Evolutionary conservation across 2,113 vertebrate genomes (phyloP).

Genomic region (Ctenomys sociabilis): DNA sequence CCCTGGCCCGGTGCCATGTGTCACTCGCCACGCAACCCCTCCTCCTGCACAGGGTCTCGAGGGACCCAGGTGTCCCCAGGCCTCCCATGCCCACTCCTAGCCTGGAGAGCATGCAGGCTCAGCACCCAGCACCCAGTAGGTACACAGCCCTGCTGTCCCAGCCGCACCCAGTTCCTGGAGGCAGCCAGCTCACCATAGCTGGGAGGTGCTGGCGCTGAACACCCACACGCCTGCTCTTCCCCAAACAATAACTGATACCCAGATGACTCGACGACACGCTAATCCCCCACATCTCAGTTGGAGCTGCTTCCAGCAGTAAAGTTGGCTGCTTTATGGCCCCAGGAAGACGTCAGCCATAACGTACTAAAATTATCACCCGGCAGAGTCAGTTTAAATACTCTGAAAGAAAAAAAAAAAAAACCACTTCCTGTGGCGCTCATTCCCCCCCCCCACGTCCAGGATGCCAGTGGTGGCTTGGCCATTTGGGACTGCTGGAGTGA

Average conservation of each 20-base stretch:
- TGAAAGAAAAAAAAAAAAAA: background rate
- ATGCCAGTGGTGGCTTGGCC: background rate
- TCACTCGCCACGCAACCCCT: background rate
- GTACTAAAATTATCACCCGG: conserved; percentile 70
- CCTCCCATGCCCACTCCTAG: background rate
- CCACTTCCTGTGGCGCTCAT: background rate
- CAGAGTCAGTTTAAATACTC: conserved; percentile 53
- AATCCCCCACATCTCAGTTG: conserved; percentile 78
- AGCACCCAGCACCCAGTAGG: background rate
- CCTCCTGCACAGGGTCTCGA: background rate
- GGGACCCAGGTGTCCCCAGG: no score
- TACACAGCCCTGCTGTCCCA: accelerated
- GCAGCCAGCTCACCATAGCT: background rate
- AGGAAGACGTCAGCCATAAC: conserved; percentile 58
- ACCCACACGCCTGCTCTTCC: conserved; percentile 15
- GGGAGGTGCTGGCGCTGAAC: background rate
- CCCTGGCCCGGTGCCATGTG: background rate
- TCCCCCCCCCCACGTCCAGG: background rate
- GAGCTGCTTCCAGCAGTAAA: conserved; percentile 80
- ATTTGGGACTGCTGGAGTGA: background rate
- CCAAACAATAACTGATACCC: conserved; percentile 76
- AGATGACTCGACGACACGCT: conserved; percentile 74
- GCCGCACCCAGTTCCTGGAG: accelerated
- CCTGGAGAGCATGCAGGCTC: background rate
- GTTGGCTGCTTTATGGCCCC: conserved; percentile 78